Evolutionary conservation across 2,888 invertebrate species (phyloP).

Genomic region (Sesamia inferens): DNA sequence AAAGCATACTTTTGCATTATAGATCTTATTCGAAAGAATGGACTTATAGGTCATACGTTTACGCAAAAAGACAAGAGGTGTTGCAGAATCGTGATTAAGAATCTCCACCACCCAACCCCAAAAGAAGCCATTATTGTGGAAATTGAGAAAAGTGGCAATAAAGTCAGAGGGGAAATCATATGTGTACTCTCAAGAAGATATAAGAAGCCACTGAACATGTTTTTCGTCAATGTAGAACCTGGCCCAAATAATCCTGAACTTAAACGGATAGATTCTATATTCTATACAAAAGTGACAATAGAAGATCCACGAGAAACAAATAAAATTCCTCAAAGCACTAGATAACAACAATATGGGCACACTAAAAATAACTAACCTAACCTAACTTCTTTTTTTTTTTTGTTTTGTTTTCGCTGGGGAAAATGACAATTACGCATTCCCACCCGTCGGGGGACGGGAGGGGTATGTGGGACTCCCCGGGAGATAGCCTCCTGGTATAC

Average conservation of each 20-base stretch:
- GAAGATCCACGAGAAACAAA: no score
- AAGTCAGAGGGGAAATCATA: neutral
- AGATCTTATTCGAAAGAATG: slow-evolving; percentile 7
- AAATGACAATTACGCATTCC: no score
- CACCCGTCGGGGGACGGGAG: no score
- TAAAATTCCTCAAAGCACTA: neutral
- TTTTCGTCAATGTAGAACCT: no score
- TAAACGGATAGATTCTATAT: no score
- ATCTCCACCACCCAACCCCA: slow-evolving; percentile 2
- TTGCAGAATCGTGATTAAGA: no score
- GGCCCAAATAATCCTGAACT: no score
- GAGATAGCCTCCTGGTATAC: no score
- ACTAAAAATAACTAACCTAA: slow-evolving; percentile 14
- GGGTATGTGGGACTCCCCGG: no score
- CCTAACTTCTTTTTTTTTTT: no score
- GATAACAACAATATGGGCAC: slow-evolving; percentile 8
- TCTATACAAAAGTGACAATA: no score
- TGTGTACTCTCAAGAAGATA: slow-evolving; percentile 3
- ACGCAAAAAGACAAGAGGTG: slow-evolving; percentile 4
- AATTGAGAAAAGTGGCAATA: slow-evolving; percentile 2
- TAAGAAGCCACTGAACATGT: slow-evolving; percentile 1
- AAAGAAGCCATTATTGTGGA: neutral
- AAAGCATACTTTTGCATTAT: neutral
- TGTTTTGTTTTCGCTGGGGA: no score
- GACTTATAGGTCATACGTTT: slow-evolving; percentile 4